Evolutionary conservation across 2,113 vertebrate genomes (phyloP).

Genomic region (Sprattus sprattus): DNA sequence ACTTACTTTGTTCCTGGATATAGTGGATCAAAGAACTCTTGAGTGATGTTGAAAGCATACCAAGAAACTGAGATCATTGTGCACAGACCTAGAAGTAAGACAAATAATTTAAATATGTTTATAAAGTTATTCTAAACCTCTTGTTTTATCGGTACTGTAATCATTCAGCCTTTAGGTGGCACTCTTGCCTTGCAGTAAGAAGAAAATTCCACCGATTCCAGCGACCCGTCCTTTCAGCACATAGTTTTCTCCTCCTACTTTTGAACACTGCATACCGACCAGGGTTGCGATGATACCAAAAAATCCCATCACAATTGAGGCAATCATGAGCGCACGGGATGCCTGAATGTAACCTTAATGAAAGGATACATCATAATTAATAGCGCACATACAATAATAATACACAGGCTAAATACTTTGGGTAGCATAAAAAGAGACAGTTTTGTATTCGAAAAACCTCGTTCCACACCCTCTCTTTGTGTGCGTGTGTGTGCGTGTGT

Average conservation of each 20-base stretch:
- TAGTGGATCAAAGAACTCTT: constrained; percentile 81
- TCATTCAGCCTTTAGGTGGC: neutral
- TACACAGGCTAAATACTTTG: neutral
- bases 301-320: constrained; percentile 71
- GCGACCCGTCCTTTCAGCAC: constrained; percentile 77
- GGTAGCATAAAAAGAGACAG: neutral
- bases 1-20: constrained; percentile 80
- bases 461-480: no score
- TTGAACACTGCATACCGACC: constrained; percentile 80
- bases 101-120: neutral
- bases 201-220: constrained; percentile 66
- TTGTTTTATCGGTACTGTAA: neutral
- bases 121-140: neutral
- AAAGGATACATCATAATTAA: neutral
- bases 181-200: constrained; percentile 77
- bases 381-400: neutral
- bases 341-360: constrained; percentile 82
- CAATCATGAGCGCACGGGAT: constrained; percentile 85
- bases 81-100: constrained; percentile 70
- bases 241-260: constrained; percentile 66
- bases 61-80: constrained; percentile 84
- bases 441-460: neutral
- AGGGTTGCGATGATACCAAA: constrained; percentile 73
- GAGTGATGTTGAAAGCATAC: constrained; percentile 89
- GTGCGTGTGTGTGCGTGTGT: no score